Base-by-base conservation (phyloP, 1,140 invertebrate species). In the Aphelinus atriplicis region DNA sequence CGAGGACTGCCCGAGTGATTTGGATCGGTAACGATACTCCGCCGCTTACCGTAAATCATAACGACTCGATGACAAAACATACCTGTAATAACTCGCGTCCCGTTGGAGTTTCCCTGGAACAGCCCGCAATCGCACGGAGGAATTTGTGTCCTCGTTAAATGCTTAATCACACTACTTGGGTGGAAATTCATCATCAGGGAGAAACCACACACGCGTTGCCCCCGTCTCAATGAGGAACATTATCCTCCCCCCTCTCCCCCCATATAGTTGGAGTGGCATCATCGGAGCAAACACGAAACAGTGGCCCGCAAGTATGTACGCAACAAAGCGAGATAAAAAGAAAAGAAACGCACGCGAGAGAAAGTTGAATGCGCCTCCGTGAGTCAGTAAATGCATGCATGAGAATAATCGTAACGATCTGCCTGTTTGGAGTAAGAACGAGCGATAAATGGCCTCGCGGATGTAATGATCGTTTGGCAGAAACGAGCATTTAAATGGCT, bases 391-490 rank as follows among this genome's bases (percentile, higher is more conserved):
- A n/a, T 50, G 3, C 26, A 62, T 57, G 64, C 56, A 55, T 6
- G n/a, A 43, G 6, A 42, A 53, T 68, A 75, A 75, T 67, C 64
- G 73, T 75, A 69, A 69, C 43, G 66, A 69, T 75, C 42, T 26
- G 51, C 50, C 73, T 69, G 65, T 68, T 75, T 69, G 64, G 61
- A 50, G 58, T 47, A 68, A 63, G 55, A 68, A 42, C 64, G 58
- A 75, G 60, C 66, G 73, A 75, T 75, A 75, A 75, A 75, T 69
- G 64, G 50, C 46, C 64, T 53, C 60, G 61, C 60, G 66, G 48
- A 75, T 69, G 60, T 69, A 75, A 75, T 75, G 73, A 75, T 75
- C 69, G 73, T 75, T 69, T 58, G 73, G 65, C 45, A 53, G 73
- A 64, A 75, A 75, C 66, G 73, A 75, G 73, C 73, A 64, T 75